phyloP scores from a whole-genome alignment of 2,113 vertebrate genomes.

The Gracilinanus agilis region DNA sequence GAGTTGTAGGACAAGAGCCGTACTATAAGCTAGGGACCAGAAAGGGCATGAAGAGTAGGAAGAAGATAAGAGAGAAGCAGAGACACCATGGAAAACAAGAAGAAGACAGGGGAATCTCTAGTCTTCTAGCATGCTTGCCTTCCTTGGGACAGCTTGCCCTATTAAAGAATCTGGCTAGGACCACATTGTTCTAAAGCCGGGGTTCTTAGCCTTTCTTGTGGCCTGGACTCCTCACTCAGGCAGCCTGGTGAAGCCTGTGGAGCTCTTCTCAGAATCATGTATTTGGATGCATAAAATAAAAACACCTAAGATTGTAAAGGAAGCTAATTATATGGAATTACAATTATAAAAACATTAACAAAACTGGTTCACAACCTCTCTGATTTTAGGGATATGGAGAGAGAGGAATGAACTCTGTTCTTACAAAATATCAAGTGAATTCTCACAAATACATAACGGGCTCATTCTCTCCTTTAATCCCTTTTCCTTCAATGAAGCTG shows the following conservation, averaged over 20 bases:
- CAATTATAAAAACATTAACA: not conserved
- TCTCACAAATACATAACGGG: not conserved
- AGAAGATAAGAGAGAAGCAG: not conserved
- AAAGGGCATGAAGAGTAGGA: not conserved
- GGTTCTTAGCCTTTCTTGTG: not conserved
- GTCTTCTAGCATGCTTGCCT: not conserved
- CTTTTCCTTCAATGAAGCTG: constrained; percentile 26
- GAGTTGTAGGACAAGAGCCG: not conserved
- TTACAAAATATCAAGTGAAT: not conserved
- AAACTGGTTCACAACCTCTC: not conserved
- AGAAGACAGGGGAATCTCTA: not conserved
- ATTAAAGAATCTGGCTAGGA: not conserved
- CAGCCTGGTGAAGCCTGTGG: not conserved
- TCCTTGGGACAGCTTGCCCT: not conserved
- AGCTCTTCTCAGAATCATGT: not conserved
- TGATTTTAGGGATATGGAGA: not conserved
- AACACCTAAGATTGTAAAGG: not conserved
- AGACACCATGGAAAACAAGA: not conserved
- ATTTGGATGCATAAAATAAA: not conserved
- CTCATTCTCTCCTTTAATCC: not conserved
- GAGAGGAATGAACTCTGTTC: not conserved
- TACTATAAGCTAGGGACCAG: not conserved
- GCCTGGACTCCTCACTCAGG: not conserved
- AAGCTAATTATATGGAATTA: not conserved
- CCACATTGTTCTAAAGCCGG: not conserved